Evolutionary conservation across 1,140 invertebrate species (phyloP), one percentile per base, ranked within the genome.

Genomic region (Trichogramma pretiosum): DNA sequence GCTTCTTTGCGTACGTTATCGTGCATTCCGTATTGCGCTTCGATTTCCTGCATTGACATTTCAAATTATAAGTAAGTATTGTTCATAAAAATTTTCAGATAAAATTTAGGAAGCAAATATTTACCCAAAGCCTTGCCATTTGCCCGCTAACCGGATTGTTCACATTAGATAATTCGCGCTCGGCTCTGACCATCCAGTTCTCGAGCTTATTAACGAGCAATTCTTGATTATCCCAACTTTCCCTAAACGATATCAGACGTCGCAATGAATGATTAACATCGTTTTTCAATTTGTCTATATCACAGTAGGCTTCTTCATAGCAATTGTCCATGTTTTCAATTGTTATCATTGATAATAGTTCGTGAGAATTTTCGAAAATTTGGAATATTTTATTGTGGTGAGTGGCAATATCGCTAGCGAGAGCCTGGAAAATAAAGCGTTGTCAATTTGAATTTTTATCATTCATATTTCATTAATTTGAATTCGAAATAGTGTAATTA

Each of bases 21-120:
- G 59, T 89, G 79, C n/a, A 89, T 79, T 73, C 89, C 87, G 57
- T 87, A 85, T 56, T 90, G 85, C 0, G 87, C 87, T 67, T 88
- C 90, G 30, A 92, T 64, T 70, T 90, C 87, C 80, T 82, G 55
- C 10, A 60, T 61, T 43, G 21, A 40, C 33, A 35, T 24, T 38
- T 28, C 19, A 40, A 34, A 34, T 33, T 19, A 43, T 32, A 22
- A 28, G 14, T n/a, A 22, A 34, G 39, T 13, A 32, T 24, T 19
- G 1, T 28, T 1, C 7, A 30, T 18, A 5, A 14, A 14, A 0
- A 13, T 5, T 14, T 35, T 8, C 13, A n/a, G n/a, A 35, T 9
- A 36, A 13, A 28, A 8, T 23, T 26, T 5, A 19, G 26, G 11
- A n/a, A 24, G 19, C 4, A 40, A 17, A 11, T 2, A 17, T 53